Base-by-base conservation (phyloP, 2,797 vertebrate genomes). In the Linurgus olivaceus region DNA sequence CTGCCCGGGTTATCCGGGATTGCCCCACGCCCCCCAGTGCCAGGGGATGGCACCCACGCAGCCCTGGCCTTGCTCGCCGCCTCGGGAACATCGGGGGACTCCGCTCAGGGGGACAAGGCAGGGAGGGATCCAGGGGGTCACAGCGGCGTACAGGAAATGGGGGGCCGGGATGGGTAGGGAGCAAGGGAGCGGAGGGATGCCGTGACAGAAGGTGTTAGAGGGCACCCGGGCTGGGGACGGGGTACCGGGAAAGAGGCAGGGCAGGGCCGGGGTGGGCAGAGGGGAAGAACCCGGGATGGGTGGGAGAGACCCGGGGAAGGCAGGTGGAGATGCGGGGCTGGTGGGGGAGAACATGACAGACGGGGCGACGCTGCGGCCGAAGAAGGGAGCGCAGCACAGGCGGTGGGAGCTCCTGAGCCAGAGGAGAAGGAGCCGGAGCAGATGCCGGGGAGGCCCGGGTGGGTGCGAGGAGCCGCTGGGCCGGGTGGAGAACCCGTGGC, bases 1-100 rank as follows among this genome's bases (percentile, higher is more conserved):
- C 10, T 2, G n/a, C 6, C 6, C 47, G 3, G 25, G n/a, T 35
- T 6, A 35, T 11, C 2, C 18, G 5, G 6, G 31, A 37, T 2
- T 3, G 29, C n/a, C 44, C 54, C 78, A 20, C 1, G 0, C 42
- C 17, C 5, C 55, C 54, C 48, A 1, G 47, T 2, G 44, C 24
- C 2, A 2, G 9, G 24, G 28, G 8, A 24, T 16, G 38, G 52
- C 68, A 37, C n/a, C 54, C 45, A 50, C 8, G 1, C 58, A 44
- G 52, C 44, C 44, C 51, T 2, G 15, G 37, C 17, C 37, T 38
- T 3, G 11, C 28, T n/a, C 51, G 29, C 33, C 2, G 3, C 16
- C 51, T 21, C 12, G 2, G 48, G 52, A 67, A 52, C 15, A 35
- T 3, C 1, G 2, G 11, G 18, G 29, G 7, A 11, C 14, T 20